These are phyloP conservation scores for Tetramorium bicarinatum DNA, from an alignment of 2,888 invertebrate genomes.

Conservation along the genomic window DNA sequence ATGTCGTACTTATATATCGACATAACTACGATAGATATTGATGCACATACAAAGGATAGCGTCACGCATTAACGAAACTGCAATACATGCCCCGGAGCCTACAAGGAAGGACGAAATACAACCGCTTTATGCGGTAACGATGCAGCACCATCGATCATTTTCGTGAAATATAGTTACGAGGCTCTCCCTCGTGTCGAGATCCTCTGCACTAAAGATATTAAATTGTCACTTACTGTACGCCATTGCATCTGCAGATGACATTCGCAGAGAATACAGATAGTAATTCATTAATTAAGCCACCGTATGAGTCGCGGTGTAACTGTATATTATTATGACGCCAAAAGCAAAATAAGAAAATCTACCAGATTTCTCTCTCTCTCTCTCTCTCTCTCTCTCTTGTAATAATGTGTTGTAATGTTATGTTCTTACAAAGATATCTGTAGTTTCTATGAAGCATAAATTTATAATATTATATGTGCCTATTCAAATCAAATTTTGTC, in stretches of 20 bases:
- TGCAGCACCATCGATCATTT: constrained; percentile 53
- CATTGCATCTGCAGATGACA: constrained; percentile 44
- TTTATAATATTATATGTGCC: not conserved
- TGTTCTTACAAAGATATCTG: not conserved
- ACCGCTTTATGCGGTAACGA: constrained; percentile 49
- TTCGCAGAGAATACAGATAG: constrained; percentile 16
- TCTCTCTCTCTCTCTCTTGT: too few relatives aligned
- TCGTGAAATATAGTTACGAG: constrained; percentile 36
- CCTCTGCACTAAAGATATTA: constrained; percentile 44
- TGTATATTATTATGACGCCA: not conserved
- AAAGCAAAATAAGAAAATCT: not conserved
- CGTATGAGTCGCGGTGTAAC: not conserved
- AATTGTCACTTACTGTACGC: constrained; percentile 48
- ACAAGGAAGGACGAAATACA: constrained; percentile 44
- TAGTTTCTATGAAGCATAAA: not conserved
- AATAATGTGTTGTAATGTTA: too few relatives aligned
- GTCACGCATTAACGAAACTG: constrained; percentile 53
- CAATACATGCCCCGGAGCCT: constrained; percentile 33
- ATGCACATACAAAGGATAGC: constrained; percentile 39
- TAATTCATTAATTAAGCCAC: constrained; percentile 46
- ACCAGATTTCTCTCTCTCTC: not conserved
- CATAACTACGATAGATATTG: constrained; percentile 34
- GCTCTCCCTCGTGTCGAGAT: constrained; percentile 23
- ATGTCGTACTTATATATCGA: constrained; percentile 27
- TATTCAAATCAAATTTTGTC: constrained; percentile 3